A percentile compares a stretch with the other conserved stretches of the same genome.
Evolutionary conservation across 2,888 invertebrate species (phyloP).

Genomic region (Gibbula magus): DNA sequence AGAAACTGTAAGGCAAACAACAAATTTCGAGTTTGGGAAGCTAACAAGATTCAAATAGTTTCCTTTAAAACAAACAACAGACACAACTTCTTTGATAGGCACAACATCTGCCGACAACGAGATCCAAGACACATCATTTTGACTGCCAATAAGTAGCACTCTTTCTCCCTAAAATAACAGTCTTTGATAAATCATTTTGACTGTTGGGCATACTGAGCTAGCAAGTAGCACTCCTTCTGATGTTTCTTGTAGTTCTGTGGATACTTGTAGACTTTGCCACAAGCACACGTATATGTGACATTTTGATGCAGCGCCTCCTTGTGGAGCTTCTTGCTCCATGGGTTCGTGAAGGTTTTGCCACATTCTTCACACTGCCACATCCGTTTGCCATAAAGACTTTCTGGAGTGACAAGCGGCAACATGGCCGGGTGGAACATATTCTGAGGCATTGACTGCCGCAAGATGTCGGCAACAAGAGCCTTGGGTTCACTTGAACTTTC

Average conservation of each 20-base stretch:
- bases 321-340: slow-evolving; percentile 20
- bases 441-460: background rate
- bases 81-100: too few species aligned
- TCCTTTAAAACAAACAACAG: too few species aligned
- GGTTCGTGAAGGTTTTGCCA: slow-evolving; percentile 22
- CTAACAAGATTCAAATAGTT: too few species aligned
- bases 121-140: too few species aligned
- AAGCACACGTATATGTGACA: background rate
- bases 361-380: slow-evolving; percentile 12
- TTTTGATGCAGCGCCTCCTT: background rate
- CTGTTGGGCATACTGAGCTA: background rate
- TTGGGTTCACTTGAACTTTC: background rate
- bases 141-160: too few species aligned
- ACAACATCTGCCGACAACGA: too few species aligned
- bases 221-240: background rate
- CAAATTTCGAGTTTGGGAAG: too few species aligned
- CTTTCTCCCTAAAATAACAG: too few species aligned
- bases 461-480: background rate
- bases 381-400: slow-evolving; percentile 1
- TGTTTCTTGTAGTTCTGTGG: slow-evolving; percentile 20
- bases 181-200: too few species aligned
- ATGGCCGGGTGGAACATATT: background rate
- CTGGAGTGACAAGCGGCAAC: background rate
- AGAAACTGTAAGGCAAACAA: too few species aligned
- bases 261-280: slow-evolving; percentile 15